phyloP scores from a whole-genome alignment of 2,797 vertebrate genomes.

The Amazonetta brasiliensis region DNA sequence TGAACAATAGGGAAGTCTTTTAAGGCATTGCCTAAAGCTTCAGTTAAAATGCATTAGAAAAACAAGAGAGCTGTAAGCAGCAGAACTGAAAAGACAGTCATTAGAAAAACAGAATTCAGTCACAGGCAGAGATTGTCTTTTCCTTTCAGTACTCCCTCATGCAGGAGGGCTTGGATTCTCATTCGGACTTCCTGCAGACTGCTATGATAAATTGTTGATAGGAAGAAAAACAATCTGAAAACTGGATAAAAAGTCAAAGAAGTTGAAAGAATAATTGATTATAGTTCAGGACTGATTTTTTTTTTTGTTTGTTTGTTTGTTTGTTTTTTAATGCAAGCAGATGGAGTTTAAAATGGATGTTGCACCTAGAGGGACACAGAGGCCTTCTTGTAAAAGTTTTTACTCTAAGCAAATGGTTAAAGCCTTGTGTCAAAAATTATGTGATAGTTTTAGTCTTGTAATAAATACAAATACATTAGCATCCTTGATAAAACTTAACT shows the following conservation, averaged over 20 bases:
- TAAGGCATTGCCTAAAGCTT: not conserved
- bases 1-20: not conserved
- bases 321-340: not conserved
- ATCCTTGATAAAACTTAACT: not conserved
- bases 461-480: not conserved
- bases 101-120: not conserved
- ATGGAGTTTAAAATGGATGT: not conserved
- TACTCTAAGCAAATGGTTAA: not conserved
- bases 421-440: not conserved
- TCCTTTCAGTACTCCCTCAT: not conserved
- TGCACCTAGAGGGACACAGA: not conserved
- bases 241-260: not conserved
- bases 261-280: not conserved
- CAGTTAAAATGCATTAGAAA: not conserved
- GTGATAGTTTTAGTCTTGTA: not conserved
- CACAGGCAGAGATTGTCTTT: not conserved
- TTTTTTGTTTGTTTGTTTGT: not conserved
- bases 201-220: not conserved
- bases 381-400: not conserved
- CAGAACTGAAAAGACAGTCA: not conserved
- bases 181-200: not conserved
- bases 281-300: not conserved
- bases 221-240: not conserved
- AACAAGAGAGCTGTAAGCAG: not conserved
- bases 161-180: not conserved